A percentile compares a stretch with the other conserved stretches of the same genome.
Evolutionary conservation across 1,140 invertebrate species (phyloP).

Genomic region (Akabosia matsudoensis): DNA sequence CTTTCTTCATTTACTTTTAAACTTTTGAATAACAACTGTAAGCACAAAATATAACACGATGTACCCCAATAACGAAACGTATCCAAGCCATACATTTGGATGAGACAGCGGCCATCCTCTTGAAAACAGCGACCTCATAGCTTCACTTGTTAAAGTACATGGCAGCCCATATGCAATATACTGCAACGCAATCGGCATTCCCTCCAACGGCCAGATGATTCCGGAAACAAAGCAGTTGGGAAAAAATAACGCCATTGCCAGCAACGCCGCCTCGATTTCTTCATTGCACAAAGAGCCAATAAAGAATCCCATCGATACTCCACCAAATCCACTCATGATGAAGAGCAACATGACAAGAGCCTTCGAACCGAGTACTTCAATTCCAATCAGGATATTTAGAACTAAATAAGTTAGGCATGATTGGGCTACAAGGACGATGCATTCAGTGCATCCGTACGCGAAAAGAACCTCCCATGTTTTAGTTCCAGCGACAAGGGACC

Average conservation of each 20-base stretch:
- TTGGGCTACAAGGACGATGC: not conserved
- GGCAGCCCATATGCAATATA: conserved; percentile 75
- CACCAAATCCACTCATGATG: not conserved
- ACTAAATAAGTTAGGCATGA: not conserved
- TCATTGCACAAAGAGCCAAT: conserved; percentile 5
- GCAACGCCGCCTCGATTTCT: not conserved
- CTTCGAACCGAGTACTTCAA: not conserved
- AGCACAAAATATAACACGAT: conserved; percentile 22
- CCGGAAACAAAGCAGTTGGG: conserved; percentile 52
- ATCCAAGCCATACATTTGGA: conserved; percentile 33
- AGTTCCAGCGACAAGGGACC: not conserved
- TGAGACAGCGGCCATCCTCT: conserved; percentile 58
- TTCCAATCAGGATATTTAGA: not conserved
- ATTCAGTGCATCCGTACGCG: not conserved
- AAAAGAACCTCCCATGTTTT: not conserved
- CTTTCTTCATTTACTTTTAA: not conserved
- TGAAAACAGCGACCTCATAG: conserved; percentile 79
- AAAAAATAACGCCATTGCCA: conserved; percentile 14
- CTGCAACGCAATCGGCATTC: conserved; percentile 79
- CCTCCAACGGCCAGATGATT: conserved; percentile 83
- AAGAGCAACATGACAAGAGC: not conserved
- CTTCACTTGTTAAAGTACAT: conserved; percentile 84
- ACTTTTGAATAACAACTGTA: conserved; percentile 10
- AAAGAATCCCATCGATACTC: not conserved
- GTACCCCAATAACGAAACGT: conserved; percentile 1